These are phyloP conservation scores for Xenops minutus DNA, from an alignment of 2,797 vertebrate species.

Conservation along the genomic window DNA sequence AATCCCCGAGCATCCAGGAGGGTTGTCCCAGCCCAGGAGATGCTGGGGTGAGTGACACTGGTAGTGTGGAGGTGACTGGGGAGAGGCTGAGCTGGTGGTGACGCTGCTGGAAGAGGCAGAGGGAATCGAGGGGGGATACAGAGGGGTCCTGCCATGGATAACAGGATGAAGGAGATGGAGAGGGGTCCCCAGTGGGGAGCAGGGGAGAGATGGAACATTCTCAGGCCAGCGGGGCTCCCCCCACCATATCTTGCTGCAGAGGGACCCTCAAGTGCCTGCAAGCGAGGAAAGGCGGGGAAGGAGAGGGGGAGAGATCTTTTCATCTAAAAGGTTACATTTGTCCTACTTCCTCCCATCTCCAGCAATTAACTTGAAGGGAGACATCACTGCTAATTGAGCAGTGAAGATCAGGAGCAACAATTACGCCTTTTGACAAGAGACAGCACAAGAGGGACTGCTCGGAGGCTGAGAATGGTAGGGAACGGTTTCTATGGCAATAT, in stretches of 20 bases:
- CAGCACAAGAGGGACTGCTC: constrained; percentile 73
- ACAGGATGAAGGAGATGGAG: background rate
- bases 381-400: constrained; percentile 78
- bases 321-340: constrained; percentile 79
- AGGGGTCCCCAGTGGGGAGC: background rate
- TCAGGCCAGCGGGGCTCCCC: background rate
- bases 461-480: constrained; percentile 73
- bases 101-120: background rate
- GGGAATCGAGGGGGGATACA: accelerated
- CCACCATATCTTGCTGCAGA: background rate
- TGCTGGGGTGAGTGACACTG: background rate
- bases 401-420: constrained; percentile 78
- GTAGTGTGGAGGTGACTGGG: accelerated
- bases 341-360: constrained; percentile 76
- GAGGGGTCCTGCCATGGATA: background rate
- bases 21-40: background rate
- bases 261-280: background rate
- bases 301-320: constrained; percentile 65
- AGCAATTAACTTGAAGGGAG: constrained; percentile 79
- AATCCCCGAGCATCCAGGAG: accelerated
- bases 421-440: constrained; percentile 78
- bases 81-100: background rate
- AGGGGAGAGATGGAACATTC: background rate
- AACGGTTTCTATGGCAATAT: constrained; percentile 75
- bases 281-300: background rate